These are phyloP conservation scores for Helicorthomorpha holstii DNA, from an alignment of 1,140 invertebrate genomes.

Conservation along the genomic window DNA sequence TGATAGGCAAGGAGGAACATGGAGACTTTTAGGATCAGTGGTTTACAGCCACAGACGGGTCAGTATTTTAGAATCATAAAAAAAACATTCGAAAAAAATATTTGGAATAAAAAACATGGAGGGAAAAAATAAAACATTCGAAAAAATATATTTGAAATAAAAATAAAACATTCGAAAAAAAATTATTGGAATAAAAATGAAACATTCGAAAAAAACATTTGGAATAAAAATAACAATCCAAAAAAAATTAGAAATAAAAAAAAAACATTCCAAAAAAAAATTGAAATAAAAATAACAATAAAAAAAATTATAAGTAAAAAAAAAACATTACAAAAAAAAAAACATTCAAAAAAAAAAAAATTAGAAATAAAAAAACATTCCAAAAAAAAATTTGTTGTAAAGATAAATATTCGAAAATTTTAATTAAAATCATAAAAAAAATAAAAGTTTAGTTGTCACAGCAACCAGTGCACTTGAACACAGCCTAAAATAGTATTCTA, in stretches of 20 bases:
- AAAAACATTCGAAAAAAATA: too few species aligned
- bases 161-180: too few species aligned
- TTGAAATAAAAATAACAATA: too few species aligned
- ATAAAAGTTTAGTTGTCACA: too few species aligned
- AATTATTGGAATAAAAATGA: too few species aligned
- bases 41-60: constrained; percentile 58
- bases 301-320: neutral
- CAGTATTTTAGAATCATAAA: neutral
- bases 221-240: neutral
- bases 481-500: too few species aligned
- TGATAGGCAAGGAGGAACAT: constrained; percentile 38
- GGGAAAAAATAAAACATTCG: too few species aligned
- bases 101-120: too few species aligned
- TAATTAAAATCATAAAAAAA: neutral
- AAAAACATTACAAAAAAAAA: too few species aligned
- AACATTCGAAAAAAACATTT: neutral
- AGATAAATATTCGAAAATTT: neutral
- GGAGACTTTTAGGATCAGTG: constrained; percentile 38
- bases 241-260: neutral
- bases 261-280: too few species aligned
- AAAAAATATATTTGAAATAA: too few species aligned
- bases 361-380: neutral
- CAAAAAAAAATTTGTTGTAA: constrained; percentile 11
- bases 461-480: too few species aligned
- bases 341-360: neutral